Percentiles rank a stretch among this genome's conserved stretches.
These are phyloP conservation scores for Athene cunicularia DNA, from an alignment of 2,113 vertebrate species.

Conservation along the genomic window DNA sequence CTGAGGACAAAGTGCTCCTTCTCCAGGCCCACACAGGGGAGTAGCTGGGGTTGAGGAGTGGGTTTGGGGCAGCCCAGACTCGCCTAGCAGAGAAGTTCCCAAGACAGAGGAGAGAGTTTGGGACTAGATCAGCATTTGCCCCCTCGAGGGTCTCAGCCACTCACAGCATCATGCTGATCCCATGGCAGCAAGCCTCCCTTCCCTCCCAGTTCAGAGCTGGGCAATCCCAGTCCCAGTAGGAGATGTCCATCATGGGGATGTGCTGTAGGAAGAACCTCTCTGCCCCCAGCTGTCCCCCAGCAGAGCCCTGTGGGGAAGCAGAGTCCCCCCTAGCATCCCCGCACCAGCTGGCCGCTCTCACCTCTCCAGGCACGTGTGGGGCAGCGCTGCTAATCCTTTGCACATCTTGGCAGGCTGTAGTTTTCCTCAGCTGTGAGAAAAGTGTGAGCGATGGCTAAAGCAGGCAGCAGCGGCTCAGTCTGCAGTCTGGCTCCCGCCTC, in stretches of 20 bases:
- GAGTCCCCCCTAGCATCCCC: background rate
- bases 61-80: background rate
- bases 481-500: background rate
- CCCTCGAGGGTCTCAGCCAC: background rate
- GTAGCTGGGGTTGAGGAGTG: background rate
- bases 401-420: slow-evolving; percentile 51
- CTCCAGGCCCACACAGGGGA: accelerated
- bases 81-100: background rate
- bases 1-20: background rate
- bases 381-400: slow-evolving; percentile 62
- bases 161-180: accelerated
- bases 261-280: background rate
- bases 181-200: background rate
- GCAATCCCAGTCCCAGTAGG: accelerated
- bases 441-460: background rate
- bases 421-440: background rate
- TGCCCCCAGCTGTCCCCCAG: accelerated
- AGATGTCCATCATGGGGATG: accelerated
- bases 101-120: background rate
- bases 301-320: background rate
- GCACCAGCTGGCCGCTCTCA: background rate
- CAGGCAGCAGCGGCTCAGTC: background rate
- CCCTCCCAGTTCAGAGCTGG: background rate
- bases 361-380: slow-evolving; percentile 65
- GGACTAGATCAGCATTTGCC: accelerated